Conservation (phyloP, 2,888 invertebrate species). For the Orchesellides sinensis region DNA sequence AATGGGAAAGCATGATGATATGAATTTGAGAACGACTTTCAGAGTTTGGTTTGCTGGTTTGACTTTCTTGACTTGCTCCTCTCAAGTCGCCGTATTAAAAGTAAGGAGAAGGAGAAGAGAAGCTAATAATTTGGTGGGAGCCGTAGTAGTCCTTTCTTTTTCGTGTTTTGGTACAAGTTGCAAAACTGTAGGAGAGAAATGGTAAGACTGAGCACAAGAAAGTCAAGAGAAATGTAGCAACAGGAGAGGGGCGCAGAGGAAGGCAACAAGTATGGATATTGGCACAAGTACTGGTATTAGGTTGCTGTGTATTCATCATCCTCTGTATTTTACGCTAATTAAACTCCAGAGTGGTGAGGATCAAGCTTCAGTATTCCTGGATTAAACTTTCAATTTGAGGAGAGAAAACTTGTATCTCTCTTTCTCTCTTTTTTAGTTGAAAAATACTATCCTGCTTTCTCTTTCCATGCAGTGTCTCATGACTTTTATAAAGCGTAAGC, state of each 20-base stretch:
- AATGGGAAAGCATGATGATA: neutral
- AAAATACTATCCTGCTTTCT: neutral
- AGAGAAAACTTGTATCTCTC: constrained; percentile 14
- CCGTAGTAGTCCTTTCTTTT: no score
- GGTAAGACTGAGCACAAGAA: neutral
- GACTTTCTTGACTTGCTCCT: neutral
- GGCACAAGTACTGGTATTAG: neutral
- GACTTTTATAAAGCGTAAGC: neutral
- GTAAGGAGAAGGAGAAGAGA: neutral
- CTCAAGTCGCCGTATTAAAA: neutral
- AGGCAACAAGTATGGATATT: no score
- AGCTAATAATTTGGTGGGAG: no score
- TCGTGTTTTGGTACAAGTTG: neutral
- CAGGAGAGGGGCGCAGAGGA: neutral
- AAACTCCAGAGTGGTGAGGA: constrained; percentile 39
- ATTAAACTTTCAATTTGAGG: constrained; percentile 44
- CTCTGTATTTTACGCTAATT: constrained; percentile 38
- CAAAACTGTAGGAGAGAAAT: neutral
- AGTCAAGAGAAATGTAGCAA: neutral
- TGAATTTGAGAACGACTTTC: neutral
- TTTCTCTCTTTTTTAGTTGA: no score
- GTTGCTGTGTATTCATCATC: neutral
- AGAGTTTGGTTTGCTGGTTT: neutral
- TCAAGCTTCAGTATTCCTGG: constrained; percentile 32
- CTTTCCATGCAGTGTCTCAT: neutral